phyloP scores from a whole-genome alignment of 2,797 vertebrate genomes.

The Mico argentatus region DNA sequence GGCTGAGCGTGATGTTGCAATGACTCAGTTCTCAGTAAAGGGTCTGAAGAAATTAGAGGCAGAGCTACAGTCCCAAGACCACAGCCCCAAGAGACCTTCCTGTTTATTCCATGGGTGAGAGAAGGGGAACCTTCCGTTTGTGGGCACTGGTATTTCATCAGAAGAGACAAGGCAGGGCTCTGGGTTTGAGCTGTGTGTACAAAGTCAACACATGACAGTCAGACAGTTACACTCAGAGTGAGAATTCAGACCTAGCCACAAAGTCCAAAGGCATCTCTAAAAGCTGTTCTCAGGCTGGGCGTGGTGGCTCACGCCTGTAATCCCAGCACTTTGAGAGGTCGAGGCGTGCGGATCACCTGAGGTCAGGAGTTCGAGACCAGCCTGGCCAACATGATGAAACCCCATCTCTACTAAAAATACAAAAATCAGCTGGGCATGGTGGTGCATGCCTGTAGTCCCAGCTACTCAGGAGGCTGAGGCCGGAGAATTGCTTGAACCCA shows the following conservation, averaged over 20 bases:
- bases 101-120: slow-evolving; percentile 37
- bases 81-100: slow-evolving; percentile 52
- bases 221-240: not conserved
- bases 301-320: too few species aligned
- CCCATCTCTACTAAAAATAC: too few species aligned
- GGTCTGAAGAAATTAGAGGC: slow-evolving; percentile 64
- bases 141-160: not conserved
- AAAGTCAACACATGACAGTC: not conserved
- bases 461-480: too few species aligned
- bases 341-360: too few species aligned
- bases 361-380: too few species aligned
- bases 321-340: too few species aligned
- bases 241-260: not conserved
- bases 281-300: not conserved
- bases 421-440: too few species aligned
- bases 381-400: too few species aligned
- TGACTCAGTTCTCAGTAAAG: slow-evolving; percentile 53
- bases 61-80: slow-evolving; percentile 3
- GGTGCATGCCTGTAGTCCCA: too few species aligned
- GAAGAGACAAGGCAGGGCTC: not conserved
- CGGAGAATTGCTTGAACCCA: too few species aligned
- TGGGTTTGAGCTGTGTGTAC: not conserved
- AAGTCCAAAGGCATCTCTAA: not conserved
- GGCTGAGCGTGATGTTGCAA: slow-evolving; percentile 18
- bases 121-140: slow-evolving; percentile 33